phyloP scores from a whole-genome alignment of 53 echinoderm and acorn worm species.

The Arbacia lixula region DNA sequence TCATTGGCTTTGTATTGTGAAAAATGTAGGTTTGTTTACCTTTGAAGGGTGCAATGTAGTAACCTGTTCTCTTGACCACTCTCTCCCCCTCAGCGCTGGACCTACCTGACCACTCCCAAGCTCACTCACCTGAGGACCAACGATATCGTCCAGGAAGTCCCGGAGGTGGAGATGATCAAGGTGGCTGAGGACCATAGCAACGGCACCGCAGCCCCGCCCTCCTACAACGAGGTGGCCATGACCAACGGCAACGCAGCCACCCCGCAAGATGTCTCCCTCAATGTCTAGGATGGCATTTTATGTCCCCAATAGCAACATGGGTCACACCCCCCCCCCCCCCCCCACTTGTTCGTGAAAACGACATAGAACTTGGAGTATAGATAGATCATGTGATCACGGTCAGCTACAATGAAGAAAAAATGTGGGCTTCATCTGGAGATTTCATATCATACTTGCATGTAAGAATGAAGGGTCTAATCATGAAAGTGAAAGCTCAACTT shows the following conservation, averaged over 20 bases:
- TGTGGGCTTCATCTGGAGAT: too few relatives aligned
- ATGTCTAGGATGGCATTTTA: constrained; percentile 32
- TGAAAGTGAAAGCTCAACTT: too few relatives aligned
- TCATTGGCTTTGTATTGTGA: too few relatives aligned
- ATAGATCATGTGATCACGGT: too few relatives aligned
- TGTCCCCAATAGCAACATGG: too few relatives aligned
- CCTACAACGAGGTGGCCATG: constrained; percentile 22
- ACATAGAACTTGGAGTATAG: neutral
- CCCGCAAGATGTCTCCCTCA: constrained; percentile 3
- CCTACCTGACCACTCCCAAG: constrained; percentile 24
- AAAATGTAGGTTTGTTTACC: too few relatives aligned
- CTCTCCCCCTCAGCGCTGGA: constrained; percentile 35
- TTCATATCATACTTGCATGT: too few relatives aligned
- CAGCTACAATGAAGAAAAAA: too few relatives aligned
- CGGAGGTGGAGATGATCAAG: constrained; percentile 39
- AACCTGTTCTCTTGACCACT: neutral
- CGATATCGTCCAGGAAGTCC: neutral
- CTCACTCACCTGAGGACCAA: constrained; percentile 38
- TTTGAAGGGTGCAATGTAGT: too few relatives aligned
- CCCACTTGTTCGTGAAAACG: too few relatives aligned
- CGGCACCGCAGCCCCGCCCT: constrained; percentile 27
- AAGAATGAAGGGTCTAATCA: too few relatives aligned
- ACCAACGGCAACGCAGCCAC: constrained; percentile 12
- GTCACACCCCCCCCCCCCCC: too few relatives aligned
- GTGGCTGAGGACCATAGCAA: constrained; percentile 1